phyloP scores from a whole-genome alignment of 2,113 vertebrate species.

The Seriola aureovittata region DNA sequence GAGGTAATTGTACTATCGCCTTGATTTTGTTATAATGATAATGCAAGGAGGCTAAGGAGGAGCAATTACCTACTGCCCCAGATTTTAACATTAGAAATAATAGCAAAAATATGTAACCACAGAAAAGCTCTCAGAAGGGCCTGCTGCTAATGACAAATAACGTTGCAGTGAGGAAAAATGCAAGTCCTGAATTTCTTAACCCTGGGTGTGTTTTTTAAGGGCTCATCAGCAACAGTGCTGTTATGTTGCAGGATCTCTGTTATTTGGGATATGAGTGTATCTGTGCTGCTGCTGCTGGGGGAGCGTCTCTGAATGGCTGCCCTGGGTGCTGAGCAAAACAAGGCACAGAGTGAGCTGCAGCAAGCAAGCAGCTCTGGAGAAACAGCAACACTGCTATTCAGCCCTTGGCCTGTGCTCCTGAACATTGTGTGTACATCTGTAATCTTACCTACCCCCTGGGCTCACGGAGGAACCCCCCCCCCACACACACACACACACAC shows the following conservation, averaged over 20 bases:
- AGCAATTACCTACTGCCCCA: conserved; percentile 54
- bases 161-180: conserved; percentile 9
- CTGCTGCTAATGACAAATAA: conserved; percentile 42
- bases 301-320: conserved; percentile 78
- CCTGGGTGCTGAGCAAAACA: conserved; percentile 76
- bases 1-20: conserved; percentile 56
- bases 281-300: conserved; percentile 60
- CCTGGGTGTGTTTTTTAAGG: conserved; percentile 39
- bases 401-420: conserved; percentile 79
- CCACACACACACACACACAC: neutral
- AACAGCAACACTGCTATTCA: conserved; percentile 80
- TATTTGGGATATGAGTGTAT: conserved; percentile 70
- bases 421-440: conserved; percentile 83
- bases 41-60: conserved; percentile 41
- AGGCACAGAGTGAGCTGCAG: conserved; percentile 76
- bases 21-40: conserved; percentile 52
- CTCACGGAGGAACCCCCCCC: conserved; percentile 44
- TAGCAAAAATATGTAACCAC: neutral
- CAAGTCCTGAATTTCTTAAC: conserved; percentile 36
- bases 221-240: conserved; percentile 59
- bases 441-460: conserved; percentile 79
- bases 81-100: conserved; percentile 32
- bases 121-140: conserved; percentile 14
- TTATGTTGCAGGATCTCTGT: conserved; percentile 64
- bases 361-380: conserved; percentile 71